Evolutionary conservation across 2,797 vertebrate species (phyloP), one percentile per base, ranked within the genome.

Genomic region (Myotis vivesi): DNA sequence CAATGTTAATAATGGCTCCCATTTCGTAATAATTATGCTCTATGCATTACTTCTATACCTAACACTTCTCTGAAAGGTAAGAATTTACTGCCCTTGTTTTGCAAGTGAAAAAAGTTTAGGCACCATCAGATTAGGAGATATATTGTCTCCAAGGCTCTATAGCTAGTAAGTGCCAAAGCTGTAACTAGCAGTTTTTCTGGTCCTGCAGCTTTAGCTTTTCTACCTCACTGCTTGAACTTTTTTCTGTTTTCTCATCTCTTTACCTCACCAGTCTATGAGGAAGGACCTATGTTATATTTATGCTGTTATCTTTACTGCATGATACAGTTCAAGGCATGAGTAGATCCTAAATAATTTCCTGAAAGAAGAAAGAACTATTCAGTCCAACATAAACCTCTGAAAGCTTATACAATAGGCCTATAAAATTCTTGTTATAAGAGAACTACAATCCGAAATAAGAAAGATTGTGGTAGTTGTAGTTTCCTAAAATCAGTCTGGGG

Each of bases 21-120:
- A 51, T 68, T 79, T 75, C 69, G 51, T 69, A 17, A 44, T 64
- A 69, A 68, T 30, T 68, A 23, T 53, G 2, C n/a, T n/a, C 22
- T 80, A 10, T 77, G 23, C 16, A 44, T 93, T 82, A 53, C 75
- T 38, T 76, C 12, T 55, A 69, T 0, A 66, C 17, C 16, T 92
- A 72, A 91, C 75, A 12, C 25, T 81, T 93, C 82, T 75, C 38
- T 86, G 41, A 90, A 96, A 53, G 20, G 23, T 89, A 23, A 22
- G 19, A 87, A 75, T 41, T 77, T 73, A 53, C 2, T 51, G 5
- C 11, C 16, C 10, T 92, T 33, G 53, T 59, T 82, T 75, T 89
- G 15, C 51, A 83, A 82, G 80, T 85, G 62, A 25, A 94, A 87
- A 73, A 44, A 10, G 2, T 22, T 72, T 75, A n/a, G n/a, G 7